phyloP scores from a whole-genome alignment of 1,140 invertebrate species.

The Yoshiicerus persimilis region DNA sequence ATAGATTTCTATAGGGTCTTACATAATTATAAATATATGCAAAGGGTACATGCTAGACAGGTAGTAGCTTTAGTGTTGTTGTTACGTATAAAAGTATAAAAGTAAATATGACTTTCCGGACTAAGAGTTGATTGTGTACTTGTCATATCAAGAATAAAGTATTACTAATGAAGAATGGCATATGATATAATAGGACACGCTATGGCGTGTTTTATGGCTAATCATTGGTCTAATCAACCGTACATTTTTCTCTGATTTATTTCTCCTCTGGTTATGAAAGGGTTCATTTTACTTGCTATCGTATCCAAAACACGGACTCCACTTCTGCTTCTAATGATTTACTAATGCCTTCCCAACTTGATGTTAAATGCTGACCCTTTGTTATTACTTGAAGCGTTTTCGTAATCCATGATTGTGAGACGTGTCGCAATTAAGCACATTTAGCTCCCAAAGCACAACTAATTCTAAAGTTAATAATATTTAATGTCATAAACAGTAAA shows the following conservation, averaged over 20 bases:
- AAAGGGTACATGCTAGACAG: background rate
- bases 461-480: background rate
- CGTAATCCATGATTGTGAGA: background rate
- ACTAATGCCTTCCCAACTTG: background rate
- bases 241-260: constrained; percentile 31
- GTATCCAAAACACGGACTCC: background rate
- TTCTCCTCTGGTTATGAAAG: background rate
- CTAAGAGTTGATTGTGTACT: background rate
- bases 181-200: constrained; percentile 11
- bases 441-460: background rate
- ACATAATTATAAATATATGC: background rate
- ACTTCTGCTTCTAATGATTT: background rate
- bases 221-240: constrained; percentile 34
- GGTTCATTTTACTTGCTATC: background rate
- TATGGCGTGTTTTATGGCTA: constrained; percentile 32
- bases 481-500: background rate
- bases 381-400: background rate
- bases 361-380: background rate
- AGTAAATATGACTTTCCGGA: background rate
- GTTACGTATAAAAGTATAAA: background rate
- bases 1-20: background rate
- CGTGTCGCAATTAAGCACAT: background rate
- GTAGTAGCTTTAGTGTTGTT: background rate
- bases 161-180: constrained; percentile 35
- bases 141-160: constrained; percentile 17